phyloP scores from a whole-genome alignment of 1,140 invertebrate genomes.

The Asobara japonica region DNA sequence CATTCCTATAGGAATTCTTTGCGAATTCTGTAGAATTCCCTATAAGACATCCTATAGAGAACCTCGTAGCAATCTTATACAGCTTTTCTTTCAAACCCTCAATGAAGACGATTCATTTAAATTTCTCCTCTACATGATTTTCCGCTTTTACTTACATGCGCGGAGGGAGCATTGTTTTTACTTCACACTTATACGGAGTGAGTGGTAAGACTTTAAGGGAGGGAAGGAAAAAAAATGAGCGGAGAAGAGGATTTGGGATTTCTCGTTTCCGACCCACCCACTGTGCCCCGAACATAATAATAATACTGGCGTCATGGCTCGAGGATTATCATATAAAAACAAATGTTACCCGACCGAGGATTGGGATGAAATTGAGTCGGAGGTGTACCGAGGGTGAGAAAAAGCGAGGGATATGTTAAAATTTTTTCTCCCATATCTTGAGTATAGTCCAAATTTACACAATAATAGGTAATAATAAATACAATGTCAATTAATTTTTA shows the following conservation, averaged over 20 bases:
- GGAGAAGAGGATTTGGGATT: constrained; percentile 15
- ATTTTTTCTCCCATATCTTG: not conserved
- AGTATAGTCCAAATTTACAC: too few relatives aligned
- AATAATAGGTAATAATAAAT: too few relatives aligned
- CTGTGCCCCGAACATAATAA: constrained; percentile 34
- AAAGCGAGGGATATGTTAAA: constrained; percentile 7
- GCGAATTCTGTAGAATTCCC: too few relatives aligned
- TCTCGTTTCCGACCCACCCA: constrained; percentile 8
- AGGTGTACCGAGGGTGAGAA: constrained; percentile 26
- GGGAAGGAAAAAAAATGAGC: not conserved
- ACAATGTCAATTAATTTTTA: too few relatives aligned
- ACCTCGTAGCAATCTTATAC: too few relatives aligned
- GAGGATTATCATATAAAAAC: constrained; percentile 43
- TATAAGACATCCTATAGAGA: too few relatives aligned
- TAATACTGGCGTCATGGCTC: constrained; percentile 37
- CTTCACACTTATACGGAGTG: not conserved
- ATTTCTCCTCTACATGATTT: not conserved
- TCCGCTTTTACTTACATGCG: constrained; percentile 8
- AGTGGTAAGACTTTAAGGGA: not conserved
- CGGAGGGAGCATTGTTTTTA: not conserved
- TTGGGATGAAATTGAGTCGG: constrained; percentile 27
- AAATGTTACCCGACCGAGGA: constrained; percentile 37
- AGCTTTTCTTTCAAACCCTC: too few relatives aligned
- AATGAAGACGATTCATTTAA: not conserved
- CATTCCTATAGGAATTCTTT: too few relatives aligned